Percentiles rank a stretch among this genome's conserved stretches.
Conservation (phyloP, 2,113 vertebrate species). For the Oreotragus oreotragus region DNA sequence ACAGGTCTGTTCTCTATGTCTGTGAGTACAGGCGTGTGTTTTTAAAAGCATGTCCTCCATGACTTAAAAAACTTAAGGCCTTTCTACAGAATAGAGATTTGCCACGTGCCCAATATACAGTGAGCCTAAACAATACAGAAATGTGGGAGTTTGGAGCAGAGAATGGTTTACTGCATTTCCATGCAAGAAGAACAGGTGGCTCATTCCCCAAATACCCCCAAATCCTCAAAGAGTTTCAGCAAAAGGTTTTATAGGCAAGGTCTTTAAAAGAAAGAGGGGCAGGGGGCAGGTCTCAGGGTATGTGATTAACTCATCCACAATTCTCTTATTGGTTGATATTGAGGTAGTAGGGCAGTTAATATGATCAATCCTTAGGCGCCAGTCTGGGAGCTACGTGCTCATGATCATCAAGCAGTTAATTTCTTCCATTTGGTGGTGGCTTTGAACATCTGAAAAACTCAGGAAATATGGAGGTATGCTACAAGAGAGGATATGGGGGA, state of each 20-base stretch:
- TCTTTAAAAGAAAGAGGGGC: not conserved
- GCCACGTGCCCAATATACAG: not conserved
- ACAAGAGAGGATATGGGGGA: not conserved
- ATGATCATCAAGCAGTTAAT: not conserved
- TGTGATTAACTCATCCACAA: not conserved
- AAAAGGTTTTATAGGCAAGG: not conserved
- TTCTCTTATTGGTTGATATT: not conserved
- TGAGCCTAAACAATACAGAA: not conserved
- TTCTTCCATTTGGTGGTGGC: not conserved
- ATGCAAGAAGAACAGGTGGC: not conserved
- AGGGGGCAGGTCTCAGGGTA: not conserved
- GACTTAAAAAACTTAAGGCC: not conserved
- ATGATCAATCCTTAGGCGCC: not conserved
- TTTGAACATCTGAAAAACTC: not conserved
- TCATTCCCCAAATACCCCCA: not conserved
- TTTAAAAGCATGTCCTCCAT: not conserved
- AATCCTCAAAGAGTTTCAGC: not conserved
- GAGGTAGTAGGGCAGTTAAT: not conserved
- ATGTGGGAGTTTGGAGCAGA: not conserved
- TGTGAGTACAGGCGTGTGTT: not conserved
- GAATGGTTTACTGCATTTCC: not conserved
- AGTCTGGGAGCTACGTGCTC: not conserved
- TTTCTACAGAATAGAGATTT: not conserved
- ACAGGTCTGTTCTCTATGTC: not conserved
- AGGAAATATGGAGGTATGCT: not conserved